These are phyloP conservation scores for Laothoe populi DNA, from an alignment of 2,888 invertebrate species.

Conservation along the genomic window DNA sequence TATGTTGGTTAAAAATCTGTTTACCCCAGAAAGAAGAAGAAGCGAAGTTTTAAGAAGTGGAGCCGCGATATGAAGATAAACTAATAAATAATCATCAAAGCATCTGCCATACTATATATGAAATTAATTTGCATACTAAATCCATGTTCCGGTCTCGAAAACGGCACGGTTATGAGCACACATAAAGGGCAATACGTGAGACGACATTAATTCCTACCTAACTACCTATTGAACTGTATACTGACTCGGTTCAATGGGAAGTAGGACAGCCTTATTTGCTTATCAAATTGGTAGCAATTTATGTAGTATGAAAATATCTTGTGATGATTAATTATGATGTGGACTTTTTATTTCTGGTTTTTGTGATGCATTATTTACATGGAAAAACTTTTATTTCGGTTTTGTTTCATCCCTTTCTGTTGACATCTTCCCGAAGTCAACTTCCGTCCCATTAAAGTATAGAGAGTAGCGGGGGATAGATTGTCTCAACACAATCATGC, in stretches of 20 bases:
- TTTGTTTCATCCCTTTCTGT: no score
- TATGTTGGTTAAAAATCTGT: no score
- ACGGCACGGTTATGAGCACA: background rate
- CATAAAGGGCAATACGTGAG: conserved; percentile 23
- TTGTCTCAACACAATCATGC: no score
- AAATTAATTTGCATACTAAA: background rate
- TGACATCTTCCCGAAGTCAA: no score
- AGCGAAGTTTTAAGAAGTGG: no score
- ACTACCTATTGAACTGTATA: background rate
- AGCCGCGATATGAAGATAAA: no score
- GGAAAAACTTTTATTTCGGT: no score
- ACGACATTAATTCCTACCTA: conserved; percentile 11
- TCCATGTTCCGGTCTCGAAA: conserved; percentile 7
- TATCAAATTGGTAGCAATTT: background rate
- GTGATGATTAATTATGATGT: background rate
- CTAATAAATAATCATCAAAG: background rate
- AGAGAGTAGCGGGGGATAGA: no score
- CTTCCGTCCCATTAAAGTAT: no score
- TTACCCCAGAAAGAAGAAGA: no score
- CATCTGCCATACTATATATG: background rate
- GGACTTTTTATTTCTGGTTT: no score
- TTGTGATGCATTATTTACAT: no score
- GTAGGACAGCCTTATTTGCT: background rate
- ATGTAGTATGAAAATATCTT: background rate
- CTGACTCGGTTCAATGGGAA: background rate